phyloP scores from a whole-genome alignment of 2,888 invertebrate genomes.

The Xestia c-nigrum region DNA sequence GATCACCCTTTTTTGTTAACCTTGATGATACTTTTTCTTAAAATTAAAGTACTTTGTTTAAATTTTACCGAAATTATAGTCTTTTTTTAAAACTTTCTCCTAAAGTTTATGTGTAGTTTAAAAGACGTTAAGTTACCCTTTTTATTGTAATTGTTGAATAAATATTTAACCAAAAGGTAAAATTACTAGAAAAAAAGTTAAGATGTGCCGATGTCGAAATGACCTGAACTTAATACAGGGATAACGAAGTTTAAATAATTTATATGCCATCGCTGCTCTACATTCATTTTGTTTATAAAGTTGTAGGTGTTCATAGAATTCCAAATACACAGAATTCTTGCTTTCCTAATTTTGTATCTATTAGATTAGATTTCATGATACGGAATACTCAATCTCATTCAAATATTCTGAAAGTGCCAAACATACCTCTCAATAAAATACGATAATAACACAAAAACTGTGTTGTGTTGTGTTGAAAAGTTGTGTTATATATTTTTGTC shows the following conservation, averaged over 20 bases:
- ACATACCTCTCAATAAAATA: background rate
- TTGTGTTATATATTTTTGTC: too few relatives aligned
- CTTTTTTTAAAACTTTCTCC: slow-evolving; percentile 53
- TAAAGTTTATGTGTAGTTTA: slow-evolving; percentile 51
- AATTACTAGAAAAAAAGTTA: slow-evolving; percentile 29
- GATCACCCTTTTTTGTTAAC: slow-evolving; percentile 58
- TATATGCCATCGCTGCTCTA: background rate
- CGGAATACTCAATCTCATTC: background rate
- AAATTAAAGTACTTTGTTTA: slow-evolving; percentile 58
- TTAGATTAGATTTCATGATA: background rate
- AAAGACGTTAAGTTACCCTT: slow-evolving; percentile 63
- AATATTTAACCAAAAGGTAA: slow-evolving; percentile 42
- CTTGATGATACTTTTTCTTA: slow-evolving; percentile 61
- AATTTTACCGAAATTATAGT: slow-evolving; percentile 61
- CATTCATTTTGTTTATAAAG: background rate
- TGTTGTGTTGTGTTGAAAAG: too few relatives aligned
- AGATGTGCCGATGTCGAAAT: background rate
- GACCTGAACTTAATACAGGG: background rate
- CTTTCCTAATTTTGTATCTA: too few relatives aligned
- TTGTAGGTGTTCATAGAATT: background rate
- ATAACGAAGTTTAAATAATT: background rate
- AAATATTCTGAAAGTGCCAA: background rate
- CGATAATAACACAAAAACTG: background rate
- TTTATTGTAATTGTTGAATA: slow-evolving; percentile 46
- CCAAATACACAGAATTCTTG: background rate